phyloP scores from a whole-genome alignment of 37 sponge, comb jelly and placozoan genomes.

The Agelas oroides region DNA sequence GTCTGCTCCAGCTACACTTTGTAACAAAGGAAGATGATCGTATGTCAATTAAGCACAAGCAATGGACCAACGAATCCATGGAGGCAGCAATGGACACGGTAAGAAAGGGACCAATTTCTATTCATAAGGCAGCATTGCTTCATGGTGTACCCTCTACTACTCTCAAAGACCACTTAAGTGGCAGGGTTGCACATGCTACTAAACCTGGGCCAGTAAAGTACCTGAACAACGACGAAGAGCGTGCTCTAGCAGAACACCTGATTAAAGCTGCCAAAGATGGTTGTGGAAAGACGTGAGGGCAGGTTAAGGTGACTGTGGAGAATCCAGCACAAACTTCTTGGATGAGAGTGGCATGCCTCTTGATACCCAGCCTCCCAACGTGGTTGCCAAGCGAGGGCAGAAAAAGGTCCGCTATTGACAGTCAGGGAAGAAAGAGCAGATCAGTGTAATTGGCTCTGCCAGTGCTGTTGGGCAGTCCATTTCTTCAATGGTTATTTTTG shows the following conservation, averaged over 20 bases:
- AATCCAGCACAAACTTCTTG: conserved; percentile 13
- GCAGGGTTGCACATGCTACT: conserved; percentile 5
- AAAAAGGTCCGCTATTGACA: conserved; percentile 26
- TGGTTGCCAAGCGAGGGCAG: conserved; percentile 18
- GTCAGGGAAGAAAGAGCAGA: conserved; percentile 46
- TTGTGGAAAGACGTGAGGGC: no score
- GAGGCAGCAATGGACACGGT: conserved; percentile 18
- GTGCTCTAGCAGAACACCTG: no score
- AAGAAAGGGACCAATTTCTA: neutral
- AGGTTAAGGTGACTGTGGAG: conserved; percentile 10
- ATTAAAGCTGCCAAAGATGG: no score
- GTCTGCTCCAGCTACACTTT: neutral
- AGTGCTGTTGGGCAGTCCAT: conserved; percentile 56
- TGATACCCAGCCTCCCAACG: conserved; percentile 36
- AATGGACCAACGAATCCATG: conserved; percentile 26
- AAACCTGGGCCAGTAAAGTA: conserved; percentile 16
- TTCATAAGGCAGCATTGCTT: neutral
- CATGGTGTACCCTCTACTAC: conserved; percentile 6
- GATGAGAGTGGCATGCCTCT: conserved; percentile 71
- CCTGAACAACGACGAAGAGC: neutral
- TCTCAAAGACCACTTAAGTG: conserved; percentile 8
- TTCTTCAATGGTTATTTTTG: conserved; percentile 48
- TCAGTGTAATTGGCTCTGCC: conserved; percentile 48
- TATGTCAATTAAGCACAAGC: neutral
- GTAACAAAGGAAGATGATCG: no score